phyloP scores from a whole-genome alignment of 2,113 vertebrate genomes.

The Crotalus viridis region DNA sequence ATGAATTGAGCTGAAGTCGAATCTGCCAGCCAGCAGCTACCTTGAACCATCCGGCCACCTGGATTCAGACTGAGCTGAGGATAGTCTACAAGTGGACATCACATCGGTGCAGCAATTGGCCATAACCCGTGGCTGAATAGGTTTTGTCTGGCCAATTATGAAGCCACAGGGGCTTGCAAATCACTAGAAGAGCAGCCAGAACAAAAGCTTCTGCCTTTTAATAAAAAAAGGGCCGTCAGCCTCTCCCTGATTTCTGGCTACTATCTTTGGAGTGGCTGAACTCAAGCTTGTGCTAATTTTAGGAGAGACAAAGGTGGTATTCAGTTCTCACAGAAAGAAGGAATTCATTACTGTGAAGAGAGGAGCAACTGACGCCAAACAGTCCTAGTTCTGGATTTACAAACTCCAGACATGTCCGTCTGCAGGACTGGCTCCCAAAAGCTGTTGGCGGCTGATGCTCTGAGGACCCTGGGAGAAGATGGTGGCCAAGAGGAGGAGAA shows the following conservation, averaged over 20 bases:
- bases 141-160: neutral
- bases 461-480: neutral
- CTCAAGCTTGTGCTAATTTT: neutral
- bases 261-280: neutral
- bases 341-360: neutral
- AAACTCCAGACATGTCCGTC: neutral
- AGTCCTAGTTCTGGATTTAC: neutral
- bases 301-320: neutral
- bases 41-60: neutral
- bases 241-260: neutral
- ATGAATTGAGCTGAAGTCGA: neutral
- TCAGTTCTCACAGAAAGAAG: neutral
- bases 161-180: neutral
- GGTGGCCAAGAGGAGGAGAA: neutral
- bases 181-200: neutral
- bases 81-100: neutral
- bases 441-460: neutral
- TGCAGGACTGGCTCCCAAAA: neutral
- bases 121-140: neutral
- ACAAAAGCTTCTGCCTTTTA: neutral
- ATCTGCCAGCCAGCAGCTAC: neutral
- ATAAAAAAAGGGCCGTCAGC: neutral
- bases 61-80: neutral
- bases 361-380: neutral
- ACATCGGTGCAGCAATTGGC: neutral